Percentiles rank a stretch among this genome's conserved stretches.
Conservation (phyloP, 2,888 invertebrate species). For the Chymomyza amoena region DNA sequence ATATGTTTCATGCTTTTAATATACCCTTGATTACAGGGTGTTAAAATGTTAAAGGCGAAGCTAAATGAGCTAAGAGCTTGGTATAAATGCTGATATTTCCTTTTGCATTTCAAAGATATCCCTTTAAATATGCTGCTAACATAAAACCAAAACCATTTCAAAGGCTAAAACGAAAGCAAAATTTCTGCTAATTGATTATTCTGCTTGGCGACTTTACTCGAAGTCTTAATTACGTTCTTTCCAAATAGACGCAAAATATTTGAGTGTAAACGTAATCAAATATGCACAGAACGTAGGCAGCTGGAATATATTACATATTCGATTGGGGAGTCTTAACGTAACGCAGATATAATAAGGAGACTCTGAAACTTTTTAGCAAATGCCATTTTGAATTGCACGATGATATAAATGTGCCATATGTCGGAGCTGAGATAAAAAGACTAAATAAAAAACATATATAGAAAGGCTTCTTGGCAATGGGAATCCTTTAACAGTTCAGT, state of each 20-base stretch:
- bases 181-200: neutral
- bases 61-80: neutral
- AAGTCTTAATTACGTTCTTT: neutral
- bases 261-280: neutral
- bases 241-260: neutral
- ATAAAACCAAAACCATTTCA: neutral
- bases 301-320: neutral
- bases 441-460: too few relatives aligned
- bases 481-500: too few relatives aligned
- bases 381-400: too few relatives aligned
- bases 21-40: too few relatives aligned
- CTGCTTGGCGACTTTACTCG: neutral
- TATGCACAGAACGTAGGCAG: slow-evolving; percentile 1
- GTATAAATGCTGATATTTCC: neutral
- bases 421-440: too few relatives aligned
- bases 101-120: neutral
- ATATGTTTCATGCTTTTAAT: too few relatives aligned
- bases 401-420: too few relatives aligned
- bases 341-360: too few relatives aligned
- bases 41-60: neutral
- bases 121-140: neutral
- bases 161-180: neutral
- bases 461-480: too few relatives aligned
- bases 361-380: too few relatives aligned
- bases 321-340: too few relatives aligned